These are phyloP conservation scores for Spodoptera picta DNA, from an alignment of 2,888 invertebrate genomes.

Conservation along the genomic window DNA sequence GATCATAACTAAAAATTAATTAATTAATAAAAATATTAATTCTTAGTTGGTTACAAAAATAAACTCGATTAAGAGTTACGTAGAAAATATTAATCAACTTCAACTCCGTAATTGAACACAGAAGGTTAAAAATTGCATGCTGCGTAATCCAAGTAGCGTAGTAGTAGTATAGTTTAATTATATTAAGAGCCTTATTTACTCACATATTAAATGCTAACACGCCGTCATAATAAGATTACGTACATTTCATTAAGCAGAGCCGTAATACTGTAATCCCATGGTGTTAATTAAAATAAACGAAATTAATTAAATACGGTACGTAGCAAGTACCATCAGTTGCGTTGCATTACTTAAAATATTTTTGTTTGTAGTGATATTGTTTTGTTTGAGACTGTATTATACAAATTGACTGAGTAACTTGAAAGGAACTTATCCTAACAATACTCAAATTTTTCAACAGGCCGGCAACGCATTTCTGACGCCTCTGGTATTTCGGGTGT, in stretches of 20 bases:
- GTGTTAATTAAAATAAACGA: conserved; percentile 48
- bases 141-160: conserved; percentile 22
- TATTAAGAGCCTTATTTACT: conserved; percentile 37
- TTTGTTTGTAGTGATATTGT: conserved; percentile 5
- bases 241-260: conserved; percentile 52
- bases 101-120: conserved; percentile 16
- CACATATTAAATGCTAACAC: conserved; percentile 32
- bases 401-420: too few species aligned
- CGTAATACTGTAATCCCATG: conserved; percentile 39
- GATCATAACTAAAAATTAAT: too few species aligned
- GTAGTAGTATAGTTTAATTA: conserved; percentile 34
- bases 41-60: too few species aligned
- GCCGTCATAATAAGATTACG: conserved; percentile 47
- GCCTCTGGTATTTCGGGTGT: too few species aligned
- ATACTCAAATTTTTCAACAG: too few species aligned
- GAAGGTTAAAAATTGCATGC: conserved; percentile 26
- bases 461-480: too few species aligned
- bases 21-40: too few species aligned
- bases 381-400: too few species aligned
- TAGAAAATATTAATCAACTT: neutral
- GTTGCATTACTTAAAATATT: conserved; percentile 19
- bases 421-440: too few species aligned
- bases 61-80: too few species aligned
- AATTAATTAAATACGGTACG: conserved; percentile 35
- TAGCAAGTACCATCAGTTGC: conserved; percentile 18